These are phyloP conservation scores for Dynastes tityus DNA, from an alignment of 2,888 invertebrate species.

Conservation along the genomic window DNA sequence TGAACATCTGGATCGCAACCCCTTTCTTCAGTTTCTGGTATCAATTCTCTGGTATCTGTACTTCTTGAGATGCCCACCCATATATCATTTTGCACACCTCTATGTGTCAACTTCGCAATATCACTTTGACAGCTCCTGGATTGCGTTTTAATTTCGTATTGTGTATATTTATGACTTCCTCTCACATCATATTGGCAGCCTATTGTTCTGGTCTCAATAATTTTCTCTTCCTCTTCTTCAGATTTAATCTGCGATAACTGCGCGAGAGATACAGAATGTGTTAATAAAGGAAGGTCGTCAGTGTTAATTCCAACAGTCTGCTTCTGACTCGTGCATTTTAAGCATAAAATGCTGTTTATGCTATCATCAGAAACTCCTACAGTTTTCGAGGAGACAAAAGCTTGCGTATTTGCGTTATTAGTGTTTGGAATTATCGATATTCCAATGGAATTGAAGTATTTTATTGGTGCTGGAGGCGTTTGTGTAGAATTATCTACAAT, in stretches of 20 bases:
- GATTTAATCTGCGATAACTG: constrained; percentile 29
- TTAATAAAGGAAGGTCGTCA: constrained; percentile 20
- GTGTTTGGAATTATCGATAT: constrained; percentile 66
- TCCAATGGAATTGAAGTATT: constrained; percentile 63
- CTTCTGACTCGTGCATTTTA: constrained; percentile 71
- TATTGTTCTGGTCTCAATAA: constrained; percentile 71
- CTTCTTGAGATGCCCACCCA: constrained; percentile 56
- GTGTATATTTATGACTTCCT: constrained; percentile 58
- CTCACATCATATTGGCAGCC: constrained; percentile 67
- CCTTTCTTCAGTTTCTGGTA: constrained; percentile 42
- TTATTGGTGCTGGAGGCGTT: constrained; percentile 57
- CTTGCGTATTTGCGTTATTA: constrained; percentile 50
- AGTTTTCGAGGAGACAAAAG: constrained; percentile 59
- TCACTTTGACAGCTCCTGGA: constrained; percentile 65
- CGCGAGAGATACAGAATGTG: constrained; percentile 35
- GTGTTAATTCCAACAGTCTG: constrained; percentile 73
- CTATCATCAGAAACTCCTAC: constrained; percentile 73
- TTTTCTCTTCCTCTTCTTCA: background rate
- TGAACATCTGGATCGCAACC: constrained; percentile 59
- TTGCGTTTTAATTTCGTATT: constrained; percentile 59
- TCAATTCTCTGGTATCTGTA: constrained; percentile 66
- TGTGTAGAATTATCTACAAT: constrained; percentile 59
- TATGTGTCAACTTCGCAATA: constrained; percentile 61
- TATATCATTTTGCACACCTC: constrained; percentile 64
- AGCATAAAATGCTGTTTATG: constrained; percentile 71